Evolutionary conservation across 2,888 invertebrate species (phyloP), one percentile per base, ranked within the genome.

Genomic region (Phyllotreta striolata): DNA sequence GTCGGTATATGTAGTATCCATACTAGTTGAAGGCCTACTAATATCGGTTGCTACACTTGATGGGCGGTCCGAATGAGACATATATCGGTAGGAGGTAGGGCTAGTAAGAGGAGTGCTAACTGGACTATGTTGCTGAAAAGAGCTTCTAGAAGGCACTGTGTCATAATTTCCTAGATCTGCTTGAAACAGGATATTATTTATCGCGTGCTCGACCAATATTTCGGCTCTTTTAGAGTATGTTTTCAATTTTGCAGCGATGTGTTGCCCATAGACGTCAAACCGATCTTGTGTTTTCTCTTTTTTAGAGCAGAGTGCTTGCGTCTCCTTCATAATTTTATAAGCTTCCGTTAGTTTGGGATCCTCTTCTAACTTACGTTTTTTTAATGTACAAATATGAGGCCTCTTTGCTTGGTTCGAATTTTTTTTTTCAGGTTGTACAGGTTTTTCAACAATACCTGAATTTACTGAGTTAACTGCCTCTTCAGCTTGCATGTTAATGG

Each of bases 231-330:
- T 41, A 4, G 41, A 41, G 5, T 41, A 41, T 3, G 41, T 41
- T 41, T 6, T 41, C 10, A 41, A 41, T 41, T 41, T 41, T 41
- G 41, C 2, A 9, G 41, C 10, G 4, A n/a, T 41, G 41, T 41
- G 41, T 41, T 41, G 10, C 9, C 41, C 9, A 41, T 41, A 41
- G 2, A 41, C 10, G 5, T 41, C 41, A 41, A 41, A 41, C 41
- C 41, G 41, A 41, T 41, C 41, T 41, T 41, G 41, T 41, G 10
- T 41, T 41, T 41, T 41, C 41, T 41, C 41, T 41, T 41, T 9
- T 4, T 6, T 9, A 41, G 41, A 41, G 41, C 41, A n/a, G 41
- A 1, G 10, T 3, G 41, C 41, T 41, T 24, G 24, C 4, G 24
- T 24, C 24, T 24, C 41, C 41, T 41, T 41, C n/a, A 41, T 41